A percentile compares a stretch with the other conserved stretches of the same genome.
These are phyloP conservation scores for Ametastegia equiseti DNA, from an alignment of 2,888 invertebrate species.

Conservation along the genomic window DNA sequence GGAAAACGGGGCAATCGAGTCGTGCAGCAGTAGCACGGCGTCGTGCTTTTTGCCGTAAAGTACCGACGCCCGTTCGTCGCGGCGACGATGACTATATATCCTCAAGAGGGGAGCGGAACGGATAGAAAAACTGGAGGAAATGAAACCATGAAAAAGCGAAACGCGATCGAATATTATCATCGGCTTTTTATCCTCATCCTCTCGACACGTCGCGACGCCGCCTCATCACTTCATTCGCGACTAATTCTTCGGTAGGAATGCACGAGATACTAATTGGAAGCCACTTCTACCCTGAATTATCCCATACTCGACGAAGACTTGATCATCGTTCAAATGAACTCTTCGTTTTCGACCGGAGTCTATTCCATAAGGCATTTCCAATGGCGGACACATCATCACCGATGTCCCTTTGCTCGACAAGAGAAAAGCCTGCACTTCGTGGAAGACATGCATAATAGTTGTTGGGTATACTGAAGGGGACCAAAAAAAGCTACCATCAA, in stretches of 20 bases:
- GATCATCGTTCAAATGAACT: constrained; percentile 3
- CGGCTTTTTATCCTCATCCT: neutral
- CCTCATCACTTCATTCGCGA: neutral
- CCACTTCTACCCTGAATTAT: constrained; percentile 7
- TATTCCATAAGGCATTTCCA: neutral
- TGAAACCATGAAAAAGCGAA: neutral
- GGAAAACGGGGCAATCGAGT: constrained; percentile 32
- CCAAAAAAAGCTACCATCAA: neutral
- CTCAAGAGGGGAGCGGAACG: neutral
- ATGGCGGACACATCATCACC: neutral
- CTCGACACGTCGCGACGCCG: neutral
- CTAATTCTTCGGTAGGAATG: constrained; percentile 1
- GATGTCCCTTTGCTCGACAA: neutral
- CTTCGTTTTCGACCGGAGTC: neutral
- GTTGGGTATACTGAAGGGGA: no score
- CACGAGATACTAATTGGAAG: neutral
- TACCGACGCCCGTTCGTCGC: constrained; percentile 8
- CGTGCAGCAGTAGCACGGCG: neutral
- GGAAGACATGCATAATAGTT: neutral
- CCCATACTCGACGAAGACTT: neutral
- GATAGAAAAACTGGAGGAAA: neutral
- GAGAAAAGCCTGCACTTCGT: neutral
- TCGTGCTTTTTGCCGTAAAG: constrained; percentile 4
- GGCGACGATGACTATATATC: neutral
- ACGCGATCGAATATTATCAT: constrained; percentile 1